Percentiles rank a stretch among this genome's conserved stretches.
These are phyloP conservation scores for Thinocorus orbignyianus DNA, from an alignment of 2,113 vertebrate genomes.

Conservation along the genomic window DNA sequence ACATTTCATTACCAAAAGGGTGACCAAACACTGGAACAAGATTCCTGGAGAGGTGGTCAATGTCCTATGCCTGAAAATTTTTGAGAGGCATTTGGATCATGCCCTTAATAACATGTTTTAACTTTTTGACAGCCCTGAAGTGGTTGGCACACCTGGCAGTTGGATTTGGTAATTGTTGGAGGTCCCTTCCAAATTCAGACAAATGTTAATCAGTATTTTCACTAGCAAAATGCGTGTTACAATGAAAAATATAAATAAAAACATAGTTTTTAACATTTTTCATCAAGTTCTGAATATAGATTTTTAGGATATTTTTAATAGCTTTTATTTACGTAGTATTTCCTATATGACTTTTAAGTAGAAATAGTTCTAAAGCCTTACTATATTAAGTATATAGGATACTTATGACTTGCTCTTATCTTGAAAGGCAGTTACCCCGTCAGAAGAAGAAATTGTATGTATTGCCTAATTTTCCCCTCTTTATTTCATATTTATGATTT, in stretches of 20 bases:
- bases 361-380: not conserved
- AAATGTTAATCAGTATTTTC: not conserved
- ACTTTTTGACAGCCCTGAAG: not conserved
- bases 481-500: not conserved
- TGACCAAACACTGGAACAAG: not conserved
- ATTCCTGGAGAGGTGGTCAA: not conserved
- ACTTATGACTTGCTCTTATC: not conserved
- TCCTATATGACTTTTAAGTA: not conserved
- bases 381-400: not conserved
- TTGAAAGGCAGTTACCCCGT: not conserved
- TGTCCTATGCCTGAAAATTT: not conserved
- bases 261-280: not conserved
- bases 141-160: not conserved
- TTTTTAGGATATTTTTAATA: not conserved
- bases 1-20: rapidly evolving
- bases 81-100: not conserved
- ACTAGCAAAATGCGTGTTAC: not conserved
- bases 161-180: not conserved
- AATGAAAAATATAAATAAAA: not conserved
- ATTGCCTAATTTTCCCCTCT: not conserved
- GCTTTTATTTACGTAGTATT: not conserved
- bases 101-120: not conserved
- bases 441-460: not conserved
- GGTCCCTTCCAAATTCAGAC: not conserved
- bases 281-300: not conserved